A percentile compares a stretch with the other conserved stretches of the same genome.
Evolutionary conservation across 2,797 vertebrate genomes (phyloP).

Genomic region (Oreochromis grahami): DNA sequence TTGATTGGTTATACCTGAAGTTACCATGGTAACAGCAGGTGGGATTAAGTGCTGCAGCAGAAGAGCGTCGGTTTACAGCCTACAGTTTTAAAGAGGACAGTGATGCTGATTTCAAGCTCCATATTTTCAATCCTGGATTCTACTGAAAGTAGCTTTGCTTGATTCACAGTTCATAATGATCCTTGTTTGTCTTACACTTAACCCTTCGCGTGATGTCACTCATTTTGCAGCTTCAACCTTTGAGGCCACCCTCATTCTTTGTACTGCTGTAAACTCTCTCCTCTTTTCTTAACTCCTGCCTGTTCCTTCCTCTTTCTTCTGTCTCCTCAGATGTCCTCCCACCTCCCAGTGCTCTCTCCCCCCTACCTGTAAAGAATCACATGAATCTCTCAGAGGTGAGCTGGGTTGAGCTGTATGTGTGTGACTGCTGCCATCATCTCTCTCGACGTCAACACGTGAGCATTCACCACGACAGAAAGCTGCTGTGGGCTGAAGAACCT

Average conservation of each 20-base stretch:
- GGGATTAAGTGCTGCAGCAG: not conserved
- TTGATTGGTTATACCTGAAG: not conserved
- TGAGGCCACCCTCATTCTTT: not conserved
- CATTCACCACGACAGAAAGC: not conserved
- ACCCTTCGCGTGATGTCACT: not conserved
- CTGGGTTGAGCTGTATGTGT: not conserved
- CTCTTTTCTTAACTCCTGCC: not conserved
- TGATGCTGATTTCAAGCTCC: not conserved
- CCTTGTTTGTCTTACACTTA: not conserved
- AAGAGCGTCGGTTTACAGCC: not conserved
- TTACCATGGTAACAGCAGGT: not conserved
- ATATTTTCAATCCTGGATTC: not conserved
- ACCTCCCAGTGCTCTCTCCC: not conserved
- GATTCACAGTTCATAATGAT: not conserved
- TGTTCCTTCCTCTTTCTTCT: not conserved
- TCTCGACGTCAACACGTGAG: not conserved
- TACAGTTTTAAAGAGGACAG: not conserved
- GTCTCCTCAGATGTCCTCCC: not conserved
- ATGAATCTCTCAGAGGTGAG: constrained; percentile 3
- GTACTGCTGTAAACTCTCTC: not conserved
- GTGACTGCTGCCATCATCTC: not conserved
- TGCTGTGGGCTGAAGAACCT: not conserved
- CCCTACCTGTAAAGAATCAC: not conserved
- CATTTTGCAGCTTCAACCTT: not conserved
- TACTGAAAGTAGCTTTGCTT: not conserved